Base-by-base conservation (phyloP, 2,888 invertebrate genomes). In the Dyspetes luteomarginatus region DNA sequence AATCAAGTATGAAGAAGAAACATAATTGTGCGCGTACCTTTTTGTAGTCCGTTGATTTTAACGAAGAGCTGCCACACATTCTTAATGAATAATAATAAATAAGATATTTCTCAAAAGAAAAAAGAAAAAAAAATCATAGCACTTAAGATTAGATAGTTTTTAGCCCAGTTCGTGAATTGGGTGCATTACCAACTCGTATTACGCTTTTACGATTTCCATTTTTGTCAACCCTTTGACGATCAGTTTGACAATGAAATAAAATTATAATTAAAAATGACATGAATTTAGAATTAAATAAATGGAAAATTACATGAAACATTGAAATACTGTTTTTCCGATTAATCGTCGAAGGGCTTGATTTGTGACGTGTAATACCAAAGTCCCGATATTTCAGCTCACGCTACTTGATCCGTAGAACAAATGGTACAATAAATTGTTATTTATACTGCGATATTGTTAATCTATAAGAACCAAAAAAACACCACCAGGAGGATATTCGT, bases 31-130 rank as follows among this genome's bases (percentile, higher is more conserved):
- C 56, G 62, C 73, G 68, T 69, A 58, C 62, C 74, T 45, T 62
- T 52, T 68, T 67, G 36, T 56, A 73, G 68, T 62, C 52, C 52
- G 60, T 68, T 74, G 64, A 50, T 64, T 45, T 43, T 64, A 69
- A 74, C 69, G 56, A 79, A 79, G n/a, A n/a, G 79, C 79, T 79
- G 79, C 79, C 79, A 79, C 79, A 69, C 79, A 69, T 56, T 69
- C 69, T 79, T 69, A 74, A 79, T 69, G 43, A 75, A 74, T 45
- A 73, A 41, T 30, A 60, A 60, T 30, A 1, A n/a, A 68, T 56
- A 56, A 55, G 67, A 15, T 36, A 30, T 45, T 45, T 7, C 22
- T 19, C 19, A 50, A 50, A 67, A 22, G 28, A 78, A 24, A 55
- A 41, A 43, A 17, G 9, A 41, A 52, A 52, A 52, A 12, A 19